These are phyloP conservation scores for Pelodytes ibericus DNA, from an alignment of 2,797 vertebrate genomes.

Conservation along the genomic window DNA sequence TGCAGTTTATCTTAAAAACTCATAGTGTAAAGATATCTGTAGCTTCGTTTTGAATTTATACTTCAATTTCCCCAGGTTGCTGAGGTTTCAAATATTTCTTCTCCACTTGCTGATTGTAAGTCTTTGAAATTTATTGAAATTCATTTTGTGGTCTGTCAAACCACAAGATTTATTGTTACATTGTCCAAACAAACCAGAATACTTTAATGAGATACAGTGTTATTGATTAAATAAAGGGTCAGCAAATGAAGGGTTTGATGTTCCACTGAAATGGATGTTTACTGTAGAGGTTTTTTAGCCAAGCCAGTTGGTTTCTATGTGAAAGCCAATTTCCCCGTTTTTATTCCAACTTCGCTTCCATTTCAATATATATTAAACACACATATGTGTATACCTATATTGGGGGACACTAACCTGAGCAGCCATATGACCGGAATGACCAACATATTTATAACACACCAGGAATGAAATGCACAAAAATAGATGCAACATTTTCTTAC, in stretches of 20 bases:
- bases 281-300: slow-evolving; percentile 31
- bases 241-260: slow-evolving; percentile 51
- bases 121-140: slow-evolving; percentile 57
- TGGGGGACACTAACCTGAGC: no score
- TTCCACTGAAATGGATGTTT: slow-evolving; percentile 43
- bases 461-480: no score
- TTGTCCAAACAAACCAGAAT: slow-evolving; percentile 54
- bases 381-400: no score
- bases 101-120: slow-evolving; percentile 51
- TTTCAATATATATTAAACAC: no score
- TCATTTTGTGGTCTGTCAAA: slow-evolving; percentile 56
- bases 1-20: slow-evolving; percentile 36
- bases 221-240: slow-evolving; percentile 56
- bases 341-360: no score
- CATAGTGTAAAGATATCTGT: slow-evolving; percentile 38
- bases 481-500: no score
- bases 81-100: slow-evolving; percentile 56
- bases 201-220: slow-evolving; percentile 56
- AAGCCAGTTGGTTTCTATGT: no score
- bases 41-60: slow-evolving; percentile 49
- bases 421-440: no score
- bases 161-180: slow-evolving; percentile 56
- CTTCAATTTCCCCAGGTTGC: slow-evolving; percentile 52
- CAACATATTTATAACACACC: no score
- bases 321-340: no score